Conservation (phyloP, 2,888 invertebrate genomes). For the Venustoraphidia nigricollis region DNA sequence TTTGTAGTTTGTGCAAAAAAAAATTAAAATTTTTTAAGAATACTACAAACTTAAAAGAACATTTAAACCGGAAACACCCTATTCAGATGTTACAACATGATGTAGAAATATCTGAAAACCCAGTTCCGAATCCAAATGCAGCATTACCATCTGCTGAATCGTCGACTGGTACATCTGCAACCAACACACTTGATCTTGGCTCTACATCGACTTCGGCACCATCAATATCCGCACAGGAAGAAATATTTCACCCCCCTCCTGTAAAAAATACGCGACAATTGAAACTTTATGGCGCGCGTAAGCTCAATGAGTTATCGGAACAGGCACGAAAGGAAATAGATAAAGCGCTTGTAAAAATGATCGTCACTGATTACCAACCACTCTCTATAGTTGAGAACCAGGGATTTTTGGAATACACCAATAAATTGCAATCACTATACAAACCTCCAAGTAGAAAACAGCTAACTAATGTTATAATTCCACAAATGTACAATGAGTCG, state of each 20-base stretch:
- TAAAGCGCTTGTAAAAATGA: constrained; percentile 12
- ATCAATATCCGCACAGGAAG: no score
- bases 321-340: constrained; percentile 6
- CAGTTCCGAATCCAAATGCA: neutral
- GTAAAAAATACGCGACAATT: neutral
- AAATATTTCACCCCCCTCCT: no score
- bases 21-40: constrained; percentile 7
- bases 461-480: constrained; percentile 11
- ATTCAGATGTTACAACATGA: neutral
- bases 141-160: no score
- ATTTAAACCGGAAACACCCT: constrained; percentile 4
- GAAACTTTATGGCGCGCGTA: constrained; percentile 3
- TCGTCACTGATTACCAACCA: constrained; percentile 13
- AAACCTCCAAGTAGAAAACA: constrained; percentile 11
- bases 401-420: constrained; percentile 13
- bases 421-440: constrained; percentile 13
- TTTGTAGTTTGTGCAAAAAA: constrained; percentile 8
- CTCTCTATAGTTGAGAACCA: constrained; percentile 15
- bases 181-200: no score
- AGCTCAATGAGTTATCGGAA: no score
- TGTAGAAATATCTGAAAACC: neutral
- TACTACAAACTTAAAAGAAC: constrained; percentile 10
- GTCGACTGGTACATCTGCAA: no score
- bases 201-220: no score
- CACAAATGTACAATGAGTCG: constrained; percentile 8